These are phyloP conservation scores for Falcunculus frontatus DNA, from an alignment of 2,113 vertebrate species.

Conservation along the genomic window DNA sequence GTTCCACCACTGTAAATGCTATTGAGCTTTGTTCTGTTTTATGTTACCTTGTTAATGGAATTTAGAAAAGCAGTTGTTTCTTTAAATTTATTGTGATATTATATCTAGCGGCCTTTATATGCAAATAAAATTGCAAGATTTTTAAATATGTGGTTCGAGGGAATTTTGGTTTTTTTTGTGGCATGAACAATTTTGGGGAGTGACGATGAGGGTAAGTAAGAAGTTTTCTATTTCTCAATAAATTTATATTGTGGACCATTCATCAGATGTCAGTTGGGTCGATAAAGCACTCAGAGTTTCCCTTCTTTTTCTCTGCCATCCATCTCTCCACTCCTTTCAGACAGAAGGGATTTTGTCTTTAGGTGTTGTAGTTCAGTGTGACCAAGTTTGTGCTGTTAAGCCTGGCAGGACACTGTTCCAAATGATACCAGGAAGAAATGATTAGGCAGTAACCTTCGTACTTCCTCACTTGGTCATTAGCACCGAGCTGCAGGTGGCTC, in stretches of 20 bases:
- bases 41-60: slow-evolving; percentile 88
- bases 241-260: not conserved
- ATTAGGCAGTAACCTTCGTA: not conserved
- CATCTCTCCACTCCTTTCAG: not conserved
- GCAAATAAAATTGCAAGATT: slow-evolving; percentile 99
- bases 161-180: not conserved
- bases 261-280: not conserved
- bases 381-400: not conserved
- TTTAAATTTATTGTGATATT: slow-evolving; percentile 98
- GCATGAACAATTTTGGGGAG: not conserved
- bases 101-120: slow-evolving; percentile 99
- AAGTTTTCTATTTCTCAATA: slow-evolving; percentile 33
- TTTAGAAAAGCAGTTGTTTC: slow-evolving; percentile 87
- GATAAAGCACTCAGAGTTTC: not conserved
- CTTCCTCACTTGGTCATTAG: not conserved
- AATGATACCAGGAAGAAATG: no score
- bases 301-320: not conserved
- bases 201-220: not conserved
- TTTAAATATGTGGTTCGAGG: slow-evolving; percentile 76
- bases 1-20: slow-evolving; percentile 93
- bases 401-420: not conserved
- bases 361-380: not conserved
- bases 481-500: not conserved
- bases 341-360: not conserved
- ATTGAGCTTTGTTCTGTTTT: slow-evolving; percentile 84